Base-by-base conservation (phyloP, 1,140 invertebrate genomes). In the Capitella teleta region DNA sequence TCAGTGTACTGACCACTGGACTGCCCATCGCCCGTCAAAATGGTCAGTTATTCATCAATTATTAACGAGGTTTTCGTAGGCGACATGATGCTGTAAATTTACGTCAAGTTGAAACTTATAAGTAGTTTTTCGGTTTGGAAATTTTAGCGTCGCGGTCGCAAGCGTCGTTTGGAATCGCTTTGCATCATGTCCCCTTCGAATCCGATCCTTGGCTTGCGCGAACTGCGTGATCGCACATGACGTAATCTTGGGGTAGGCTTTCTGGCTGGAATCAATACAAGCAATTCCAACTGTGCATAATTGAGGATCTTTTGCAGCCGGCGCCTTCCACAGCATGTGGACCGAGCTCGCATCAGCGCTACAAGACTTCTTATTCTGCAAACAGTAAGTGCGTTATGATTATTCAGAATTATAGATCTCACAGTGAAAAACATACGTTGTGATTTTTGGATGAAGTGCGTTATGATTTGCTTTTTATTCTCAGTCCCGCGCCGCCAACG, bases 331-430 rank as follows among this genome's bases (percentile, higher is more conserved):
- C 10, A 58, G 54, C 25, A 71, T 78, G 62, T 97, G 93, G 93
- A 77, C 80, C 28, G 82, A 85, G 57, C 74, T 98, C 37, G 87
- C 86, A 0, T 77, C 79, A 47, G 84, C 88, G 0, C 72, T 97
- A 12, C 88, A 96, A 62, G 83, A 89, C 38, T 96, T 95, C 66
- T 76, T 95, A 42, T 95, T 95, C 66, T 85, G 86, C 23, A 81
- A 65, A 53, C 58, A 63, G 68, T 72, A 54, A 61, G 62, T 24
- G n/a, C 18, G 18, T 21, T 42, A 34, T 16, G 32, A 16, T 34
- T 34, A 16, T 10, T 16, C 16, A 16, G 10, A 34, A 34, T 34
- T 1, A 34, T 16, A 34, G 16, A 10, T 34, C 16, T 34, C 32
- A 34, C 1, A 12, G 10, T 12, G 10, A 34, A 34, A 34, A 10